Conservation (phyloP, 2,888 invertebrate species). For the Aphrophora alni region DNA sequence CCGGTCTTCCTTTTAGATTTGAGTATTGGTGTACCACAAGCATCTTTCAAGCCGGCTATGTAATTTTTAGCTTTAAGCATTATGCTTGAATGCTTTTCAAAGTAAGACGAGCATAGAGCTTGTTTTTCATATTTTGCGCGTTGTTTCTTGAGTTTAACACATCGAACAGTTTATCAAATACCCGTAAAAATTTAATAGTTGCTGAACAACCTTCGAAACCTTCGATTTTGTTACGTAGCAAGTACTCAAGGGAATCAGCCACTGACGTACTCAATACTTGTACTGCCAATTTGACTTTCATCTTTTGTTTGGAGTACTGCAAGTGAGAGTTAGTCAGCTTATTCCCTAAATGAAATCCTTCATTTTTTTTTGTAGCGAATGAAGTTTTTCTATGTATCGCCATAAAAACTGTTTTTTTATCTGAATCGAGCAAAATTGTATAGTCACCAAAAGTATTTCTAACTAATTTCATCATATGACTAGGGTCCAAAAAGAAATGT, state of each 20-base stretch:
- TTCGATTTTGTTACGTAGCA: slow-evolving; percentile 33
- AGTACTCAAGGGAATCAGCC: slow-evolving; percentile 40
- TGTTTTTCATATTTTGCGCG: slow-evolving; percentile 33
- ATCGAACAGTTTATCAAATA: slow-evolving; percentile 31
- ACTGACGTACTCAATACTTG: slow-evolving; percentile 45
- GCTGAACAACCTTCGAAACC: slow-evolving; percentile 44
- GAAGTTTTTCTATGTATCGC: slow-evolving; percentile 46
- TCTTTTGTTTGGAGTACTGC: slow-evolving; percentile 46
- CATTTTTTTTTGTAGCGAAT: slow-evolving; percentile 47
- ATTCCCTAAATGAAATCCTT: slow-evolving; percentile 48
- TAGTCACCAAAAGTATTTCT: slow-evolving; percentile 51
- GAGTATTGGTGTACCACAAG: background rate
- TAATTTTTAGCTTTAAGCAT: slow-evolving; percentile 25
- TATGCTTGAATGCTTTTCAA: slow-evolving; percentile 16
- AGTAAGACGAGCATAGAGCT: slow-evolving; percentile 12
- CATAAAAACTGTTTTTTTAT: slow-evolving; percentile 45
- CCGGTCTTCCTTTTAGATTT: slow-evolving; percentile 11
- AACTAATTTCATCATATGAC: slow-evolving; percentile 51
- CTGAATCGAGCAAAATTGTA: too few species aligned
- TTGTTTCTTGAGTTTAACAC: too few species aligned
- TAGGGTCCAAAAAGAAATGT: slow-evolving; percentile 42
- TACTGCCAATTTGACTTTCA: slow-evolving; percentile 47
- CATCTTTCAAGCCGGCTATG: slow-evolving; percentile 18
- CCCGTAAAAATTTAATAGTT: slow-evolving; percentile 37
- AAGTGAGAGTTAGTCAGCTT: slow-evolving; percentile 46